Evolutionary conservation across 2,797 vertebrate species (phyloP).

Genomic region (Presbytis comata): DNA sequence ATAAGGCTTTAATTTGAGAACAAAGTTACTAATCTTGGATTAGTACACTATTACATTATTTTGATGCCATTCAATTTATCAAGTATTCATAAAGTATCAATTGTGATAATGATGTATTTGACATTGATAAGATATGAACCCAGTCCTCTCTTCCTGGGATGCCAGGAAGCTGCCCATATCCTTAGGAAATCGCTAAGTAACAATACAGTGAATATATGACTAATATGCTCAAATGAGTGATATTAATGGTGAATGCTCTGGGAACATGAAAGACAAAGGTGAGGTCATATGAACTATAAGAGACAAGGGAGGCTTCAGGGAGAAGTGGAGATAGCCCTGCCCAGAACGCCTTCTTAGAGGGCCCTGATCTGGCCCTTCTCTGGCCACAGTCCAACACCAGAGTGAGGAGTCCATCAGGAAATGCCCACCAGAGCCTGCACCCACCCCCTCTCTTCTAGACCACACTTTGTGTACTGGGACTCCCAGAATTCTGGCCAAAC

Average conservation of each 20-base stretch:
- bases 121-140: neutral
- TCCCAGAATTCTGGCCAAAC: neutral
- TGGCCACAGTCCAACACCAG: neutral
- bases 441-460: neutral
- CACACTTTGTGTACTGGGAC: neutral
- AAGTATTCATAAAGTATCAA: neutral
- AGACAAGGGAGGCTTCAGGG: neutral
- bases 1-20: neutral
- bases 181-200: neutral
- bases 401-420: neutral
- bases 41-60: neutral
- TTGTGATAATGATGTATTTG: neutral
- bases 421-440: neutral
- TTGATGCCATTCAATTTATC: neutral
- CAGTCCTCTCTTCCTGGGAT: neutral
- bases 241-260: neutral
- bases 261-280: neutral
- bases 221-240: neutral
- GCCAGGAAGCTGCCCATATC: neutral
- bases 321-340: neutral
- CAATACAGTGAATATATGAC: neutral
- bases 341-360: neutral
- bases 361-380: neutral
- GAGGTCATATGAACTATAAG: neutral
- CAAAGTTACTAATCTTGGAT: neutral